Evolutionary conservation across 2,888 invertebrate species (phyloP).

Genomic region (Pristionchus exspectatus): DNA sequence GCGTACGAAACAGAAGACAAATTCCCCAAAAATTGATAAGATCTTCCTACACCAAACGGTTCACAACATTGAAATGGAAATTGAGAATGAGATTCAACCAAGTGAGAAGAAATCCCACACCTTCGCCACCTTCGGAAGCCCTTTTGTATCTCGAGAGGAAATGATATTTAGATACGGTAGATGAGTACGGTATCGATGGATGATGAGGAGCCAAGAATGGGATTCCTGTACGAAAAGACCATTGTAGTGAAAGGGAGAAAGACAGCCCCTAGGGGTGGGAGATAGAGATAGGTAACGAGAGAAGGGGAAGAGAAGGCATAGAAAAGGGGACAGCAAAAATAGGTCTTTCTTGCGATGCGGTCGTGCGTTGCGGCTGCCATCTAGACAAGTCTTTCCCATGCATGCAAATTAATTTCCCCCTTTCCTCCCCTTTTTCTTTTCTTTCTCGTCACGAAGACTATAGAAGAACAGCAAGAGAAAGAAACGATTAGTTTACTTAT

Average conservation of each 20-base stretch:
- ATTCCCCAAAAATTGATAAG: no score
- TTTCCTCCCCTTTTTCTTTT: not conserved
- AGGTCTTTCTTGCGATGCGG: not conserved
- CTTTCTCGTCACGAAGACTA: not conserved
- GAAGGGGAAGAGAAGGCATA: not conserved
- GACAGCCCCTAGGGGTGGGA: not conserved
- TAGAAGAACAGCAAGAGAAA: not conserved
- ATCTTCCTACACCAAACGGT: no score
- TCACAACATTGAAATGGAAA: not conserved
- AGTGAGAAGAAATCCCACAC: not conserved
- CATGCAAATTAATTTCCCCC: constrained; percentile 40
- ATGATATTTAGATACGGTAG: not conserved
- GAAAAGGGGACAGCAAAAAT: constrained; percentile 31
- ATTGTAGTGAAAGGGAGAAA: not conserved
- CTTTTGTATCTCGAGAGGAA: not conserved
- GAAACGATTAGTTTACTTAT: not conserved
- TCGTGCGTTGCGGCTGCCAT: constrained; percentile 11
- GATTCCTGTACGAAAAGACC: not conserved
- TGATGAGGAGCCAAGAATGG: not conserved
- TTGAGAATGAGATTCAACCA: not conserved
- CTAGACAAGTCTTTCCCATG: constrained; percentile 41
- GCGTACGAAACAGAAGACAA: not conserved
- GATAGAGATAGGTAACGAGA: constrained; percentile 34
- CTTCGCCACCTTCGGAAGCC: not conserved
- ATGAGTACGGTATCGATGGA: not conserved